phyloP scores from a whole-genome alignment of 2,113 vertebrate species.

The Nanorana parkeri region DNA sequence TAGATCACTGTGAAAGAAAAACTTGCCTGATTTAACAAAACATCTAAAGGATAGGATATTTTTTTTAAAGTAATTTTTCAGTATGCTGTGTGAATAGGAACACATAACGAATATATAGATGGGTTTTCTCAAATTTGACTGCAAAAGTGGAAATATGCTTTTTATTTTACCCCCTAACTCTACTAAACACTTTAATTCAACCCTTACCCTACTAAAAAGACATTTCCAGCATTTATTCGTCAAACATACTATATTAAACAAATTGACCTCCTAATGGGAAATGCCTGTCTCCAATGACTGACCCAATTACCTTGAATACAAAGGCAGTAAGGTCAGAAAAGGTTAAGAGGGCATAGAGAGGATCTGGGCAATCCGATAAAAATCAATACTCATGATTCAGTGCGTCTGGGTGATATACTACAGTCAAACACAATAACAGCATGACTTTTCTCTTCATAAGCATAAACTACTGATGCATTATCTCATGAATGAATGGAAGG shows the following conservation, averaged over 20 bases:
- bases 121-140: no score
- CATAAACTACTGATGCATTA: background rate
- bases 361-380: constrained; percentile 45
- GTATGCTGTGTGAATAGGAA: no score
- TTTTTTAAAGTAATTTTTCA: no score
- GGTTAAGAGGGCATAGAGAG: constrained; percentile 62
- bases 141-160: no score
- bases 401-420: constrained; percentile 4
- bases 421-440: constrained; percentile 24
- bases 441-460: constrained; percentile 24
- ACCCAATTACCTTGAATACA: constrained; percentile 70
- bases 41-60: no score
- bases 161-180: no score
- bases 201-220: no score
- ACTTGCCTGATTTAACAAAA: no score
- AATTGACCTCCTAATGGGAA: background rate
- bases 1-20: no score
- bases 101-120: no score
- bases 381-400: constrained; percentile 57
- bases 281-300: constrained; percentile 63
- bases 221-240: background rate
- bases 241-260: background rate
- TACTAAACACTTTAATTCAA: no score
- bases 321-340: constrained; percentile 56
- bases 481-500: background rate